phyloP scores from a whole-genome alignment of 2,113 vertebrate genomes.

The Prochilodus magdalenae region DNA sequence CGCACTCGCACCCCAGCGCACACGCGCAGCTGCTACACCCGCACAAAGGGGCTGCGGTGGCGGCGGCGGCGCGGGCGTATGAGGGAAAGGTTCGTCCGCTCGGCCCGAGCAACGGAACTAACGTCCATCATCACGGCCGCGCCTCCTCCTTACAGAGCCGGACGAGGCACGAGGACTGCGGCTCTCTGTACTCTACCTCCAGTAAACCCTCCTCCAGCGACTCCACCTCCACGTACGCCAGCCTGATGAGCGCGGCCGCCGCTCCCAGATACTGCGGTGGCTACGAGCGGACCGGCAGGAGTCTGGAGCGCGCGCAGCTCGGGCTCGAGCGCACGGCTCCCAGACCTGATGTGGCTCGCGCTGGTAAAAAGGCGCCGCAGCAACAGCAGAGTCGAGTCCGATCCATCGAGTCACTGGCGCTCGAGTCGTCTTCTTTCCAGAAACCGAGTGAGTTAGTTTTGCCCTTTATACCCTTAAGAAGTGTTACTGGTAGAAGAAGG shows the following conservation, averaged over 20 bases:
- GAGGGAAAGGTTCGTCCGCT: constrained; percentile 78
- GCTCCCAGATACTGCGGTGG: background rate
- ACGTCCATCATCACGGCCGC: constrained; percentile 68
- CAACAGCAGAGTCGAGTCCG: constrained; percentile 66
- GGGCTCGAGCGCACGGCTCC: constrained; percentile 61
- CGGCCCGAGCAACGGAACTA: constrained; percentile 75
- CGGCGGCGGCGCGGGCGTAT: constrained; percentile 43
- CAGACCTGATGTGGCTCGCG: constrained; percentile 59
- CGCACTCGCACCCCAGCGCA: constrained; percentile 50
- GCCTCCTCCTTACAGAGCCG: constrained; percentile 63
- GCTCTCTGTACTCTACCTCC: constrained; percentile 6
- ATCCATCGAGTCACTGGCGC: constrained; percentile 73
- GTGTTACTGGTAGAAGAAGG: no score
- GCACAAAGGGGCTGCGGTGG: constrained; percentile 50
- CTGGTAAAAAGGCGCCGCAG: constrained; percentile 51
- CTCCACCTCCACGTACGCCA: background rate
- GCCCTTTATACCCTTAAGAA: no score
- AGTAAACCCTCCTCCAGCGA: constrained; percentile 15
- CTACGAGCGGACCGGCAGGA: constrained; percentile 54
- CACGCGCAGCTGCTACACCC: constrained; percentile 58
- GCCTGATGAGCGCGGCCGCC: constrained; percentile 67
- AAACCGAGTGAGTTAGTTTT: constrained; percentile 64
- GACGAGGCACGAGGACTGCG: constrained; percentile 60
- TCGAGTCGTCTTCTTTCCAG: constrained; percentile 70
- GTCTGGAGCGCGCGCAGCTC: constrained; percentile 65